Base-by-base conservation (phyloP, 2,113 vertebrate species). In the Formicarius rufipectus region DNA sequence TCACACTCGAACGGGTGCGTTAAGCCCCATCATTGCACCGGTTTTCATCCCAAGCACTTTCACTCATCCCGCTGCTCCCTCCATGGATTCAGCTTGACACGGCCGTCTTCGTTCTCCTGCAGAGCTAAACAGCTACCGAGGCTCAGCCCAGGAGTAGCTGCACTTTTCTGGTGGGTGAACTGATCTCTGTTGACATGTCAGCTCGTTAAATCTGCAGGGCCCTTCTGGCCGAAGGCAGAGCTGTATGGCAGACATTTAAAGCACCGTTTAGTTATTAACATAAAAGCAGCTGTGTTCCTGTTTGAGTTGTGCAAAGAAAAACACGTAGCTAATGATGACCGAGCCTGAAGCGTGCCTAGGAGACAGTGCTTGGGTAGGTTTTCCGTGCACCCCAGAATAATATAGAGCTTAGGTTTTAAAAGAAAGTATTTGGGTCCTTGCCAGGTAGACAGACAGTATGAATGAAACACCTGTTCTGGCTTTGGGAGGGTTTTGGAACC, bases 391-490 rank as follows among this genome's bases (percentile, higher is more conserved):
- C 64, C 55, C 62, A 44, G 81, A 80, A 87, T 73, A 95, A 95
- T 86, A 40, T 3, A 1, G 90, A 93, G 84, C 58, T 92, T 58
- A 84, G 86, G 73, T 75, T 91, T 87, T 91, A 93, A 93, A 95
- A 84, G 87, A 71, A 94, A 95, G 73, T 55, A 82, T 90, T 96
- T 97, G 97, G 95, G 82, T 75, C 47, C 55, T 69, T 90, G 96
- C 97, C 97, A 97, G 96, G 90, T 88, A 95, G 96, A 94, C 91
- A 96, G 93, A 93, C 92, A 96, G 90, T 35, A 95, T 96, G 96
- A 96, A 97, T 96, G 96, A 96, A 96, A 90, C 97, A 97, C 97
- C 96, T 97, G 97, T 97, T 96, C 84, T 87, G 93, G 96, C 96
- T 96, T 94, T 90, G 95, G 90, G 87, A 80, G 79, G 69, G 76